Evolutionary conservation across 2,113 vertebrate genomes (phyloP).

Genomic region (Myanophis thanlyinensis): DNA sequence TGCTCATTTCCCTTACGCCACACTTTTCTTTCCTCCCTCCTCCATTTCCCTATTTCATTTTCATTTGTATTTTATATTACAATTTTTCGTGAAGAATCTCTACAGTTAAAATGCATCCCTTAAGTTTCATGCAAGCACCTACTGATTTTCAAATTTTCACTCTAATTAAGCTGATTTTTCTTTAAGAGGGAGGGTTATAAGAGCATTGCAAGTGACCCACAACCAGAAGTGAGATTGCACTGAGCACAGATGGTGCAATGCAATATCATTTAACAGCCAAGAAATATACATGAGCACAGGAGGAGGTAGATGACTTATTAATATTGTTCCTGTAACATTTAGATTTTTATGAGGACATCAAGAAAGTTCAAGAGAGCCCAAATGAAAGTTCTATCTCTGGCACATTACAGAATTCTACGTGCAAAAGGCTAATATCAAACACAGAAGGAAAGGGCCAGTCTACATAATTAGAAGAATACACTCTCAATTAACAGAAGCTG

Average conservation of each 20-base stretch:
- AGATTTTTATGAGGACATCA: slow-evolving; percentile 59
- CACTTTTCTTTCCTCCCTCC: background rate
- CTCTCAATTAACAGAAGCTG: background rate
- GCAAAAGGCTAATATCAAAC: slow-evolving; percentile 39
- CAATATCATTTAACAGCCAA: slow-evolving; percentile 62
- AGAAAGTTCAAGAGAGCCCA: slow-evolving; percentile 59
- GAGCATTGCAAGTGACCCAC: slow-evolving; percentile 60
- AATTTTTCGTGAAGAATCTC: background rate
- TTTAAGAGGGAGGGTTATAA: slow-evolving; percentile 30
- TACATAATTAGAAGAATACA: background rate
- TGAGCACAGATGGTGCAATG: slow-evolving; percentile 59
- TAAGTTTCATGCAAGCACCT: background rate
- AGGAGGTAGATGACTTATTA: slow-evolving; percentile 65
- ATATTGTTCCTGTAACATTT: slow-evolving; percentile 69
- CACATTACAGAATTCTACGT: slow-evolving; percentile 35
- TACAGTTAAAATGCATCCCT: background rate
- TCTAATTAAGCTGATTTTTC: background rate
- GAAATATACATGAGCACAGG: slow-evolving; percentile 50
- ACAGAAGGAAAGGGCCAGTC: slow-evolving; percentile 16
- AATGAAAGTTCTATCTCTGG: slow-evolving; percentile 56
- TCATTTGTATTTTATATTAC: background rate
- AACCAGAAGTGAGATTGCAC: slow-evolving; percentile 59
- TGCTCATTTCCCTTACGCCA: background rate
- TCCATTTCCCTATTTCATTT: background rate
- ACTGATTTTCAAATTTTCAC: slow-evolving; percentile 5